A percentile compares a stretch with the other conserved stretches of the same genome.
These are phyloP conservation scores for Erannis defoliaria DNA, from an alignment of 2,888 invertebrate species.

Conservation along the genomic window DNA sequence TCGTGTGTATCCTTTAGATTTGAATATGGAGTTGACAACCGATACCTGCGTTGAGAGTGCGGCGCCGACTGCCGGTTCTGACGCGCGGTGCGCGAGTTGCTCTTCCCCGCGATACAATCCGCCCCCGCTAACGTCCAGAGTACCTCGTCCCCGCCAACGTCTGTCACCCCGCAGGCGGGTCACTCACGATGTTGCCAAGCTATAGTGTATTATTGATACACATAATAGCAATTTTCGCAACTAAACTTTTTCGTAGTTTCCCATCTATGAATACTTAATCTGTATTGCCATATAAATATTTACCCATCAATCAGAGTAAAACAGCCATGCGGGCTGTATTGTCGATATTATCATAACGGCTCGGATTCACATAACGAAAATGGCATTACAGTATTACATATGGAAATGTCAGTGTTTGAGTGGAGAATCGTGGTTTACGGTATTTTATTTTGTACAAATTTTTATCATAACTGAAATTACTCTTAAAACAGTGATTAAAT, in stretches of 20 bases:
- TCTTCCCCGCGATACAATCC: too few species aligned
- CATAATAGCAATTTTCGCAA: not conserved
- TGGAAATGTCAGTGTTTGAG: slow-evolving; percentile 16
- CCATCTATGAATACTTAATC: not conserved
- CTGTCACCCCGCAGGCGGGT: too few species aligned
- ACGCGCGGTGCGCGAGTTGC: too few species aligned
- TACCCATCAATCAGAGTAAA: slow-evolving; percentile 43
- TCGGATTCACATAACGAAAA: slow-evolving; percentile 32
- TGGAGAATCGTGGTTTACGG: not conserved
- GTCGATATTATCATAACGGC: slow-evolving; percentile 39
- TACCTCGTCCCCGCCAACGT: too few species aligned
- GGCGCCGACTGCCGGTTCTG: too few species aligned
- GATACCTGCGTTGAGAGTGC: too few species aligned
- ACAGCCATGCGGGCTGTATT: slow-evolving; percentile 33
- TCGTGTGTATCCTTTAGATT: too few species aligned
- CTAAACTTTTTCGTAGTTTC: not conserved
- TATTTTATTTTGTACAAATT: not conserved
- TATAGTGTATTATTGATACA: too few species aligned
- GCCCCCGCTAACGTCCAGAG: too few species aligned
- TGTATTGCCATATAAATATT: slow-evolving; percentile 25
- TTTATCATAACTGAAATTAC: not conserved
- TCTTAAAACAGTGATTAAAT: too few species aligned
- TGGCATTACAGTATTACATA: slow-evolving; percentile 36
- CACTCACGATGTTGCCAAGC: too few species aligned
- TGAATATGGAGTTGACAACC: too few species aligned